These are phyloP conservation scores for Leptogaster cylindrica DNA, from an alignment of 2,888 invertebrate genomes.

Conservation along the genomic window DNA sequence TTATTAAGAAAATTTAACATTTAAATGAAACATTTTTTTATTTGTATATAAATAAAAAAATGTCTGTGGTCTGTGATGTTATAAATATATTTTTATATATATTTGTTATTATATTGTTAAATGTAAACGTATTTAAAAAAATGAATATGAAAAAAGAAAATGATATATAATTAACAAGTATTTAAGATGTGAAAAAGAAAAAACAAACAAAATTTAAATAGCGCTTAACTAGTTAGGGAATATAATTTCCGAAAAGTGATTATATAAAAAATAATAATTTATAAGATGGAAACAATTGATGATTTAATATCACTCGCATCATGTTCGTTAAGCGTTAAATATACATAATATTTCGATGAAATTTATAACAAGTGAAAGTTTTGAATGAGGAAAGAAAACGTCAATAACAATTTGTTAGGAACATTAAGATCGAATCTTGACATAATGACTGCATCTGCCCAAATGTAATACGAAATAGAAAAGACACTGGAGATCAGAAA, in stretches of 20 bases:
- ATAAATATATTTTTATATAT: slow-evolving; percentile 55
- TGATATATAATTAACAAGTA: slow-evolving; percentile 43
- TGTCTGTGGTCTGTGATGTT: slow-evolving; percentile 54
- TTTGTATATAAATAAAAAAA: slow-evolving; percentile 48
- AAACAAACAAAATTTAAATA: slow-evolving; percentile 46
- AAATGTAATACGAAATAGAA: slow-evolving; percentile 44
- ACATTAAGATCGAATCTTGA: slow-evolving; percentile 51
- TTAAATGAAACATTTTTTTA: slow-evolving; percentile 41
- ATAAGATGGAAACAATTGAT: slow-evolving; percentile 32
- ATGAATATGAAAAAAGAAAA: slow-evolving; percentile 44
- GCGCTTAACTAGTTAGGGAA: slow-evolving; percentile 45
- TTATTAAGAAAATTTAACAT: slow-evolving; percentile 44
- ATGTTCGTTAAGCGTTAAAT: slow-evolving; percentile 37
- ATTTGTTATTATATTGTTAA: slow-evolving; percentile 54
- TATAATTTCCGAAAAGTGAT: slow-evolving; percentile 27
- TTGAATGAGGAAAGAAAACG: slow-evolving; percentile 28
- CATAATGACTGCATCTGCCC: slow-evolving; percentile 53
- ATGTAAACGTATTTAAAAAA: slow-evolving; percentile 47
- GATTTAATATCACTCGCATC: slow-evolving; percentile 15
- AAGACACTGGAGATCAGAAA: slow-evolving; percentile 40
- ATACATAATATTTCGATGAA: slow-evolving; percentile 26
- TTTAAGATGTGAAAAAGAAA: slow-evolving; percentile 45
- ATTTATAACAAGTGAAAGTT: slow-evolving; percentile 40
- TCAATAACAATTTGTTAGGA: slow-evolving; percentile 44
- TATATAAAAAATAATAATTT: slow-evolving; percentile 23